phyloP scores from a whole-genome alignment of 2,888 invertebrate genomes.

The Apomyelois bistriatella region DNA sequence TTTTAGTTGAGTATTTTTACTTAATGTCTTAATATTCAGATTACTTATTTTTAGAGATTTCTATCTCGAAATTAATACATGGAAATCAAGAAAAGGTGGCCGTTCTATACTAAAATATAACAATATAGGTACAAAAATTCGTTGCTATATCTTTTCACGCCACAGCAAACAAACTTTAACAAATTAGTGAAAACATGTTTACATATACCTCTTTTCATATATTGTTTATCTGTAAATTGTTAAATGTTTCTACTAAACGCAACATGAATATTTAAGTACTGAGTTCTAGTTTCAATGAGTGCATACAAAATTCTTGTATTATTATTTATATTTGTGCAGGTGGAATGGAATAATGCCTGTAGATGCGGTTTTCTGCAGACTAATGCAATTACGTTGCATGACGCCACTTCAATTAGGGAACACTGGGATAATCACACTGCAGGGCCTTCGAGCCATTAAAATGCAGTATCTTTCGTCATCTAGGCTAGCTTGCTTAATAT shows the following conservation, averaged over 20 bases:
- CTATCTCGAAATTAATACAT: no score
- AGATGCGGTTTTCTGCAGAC: slow-evolving; percentile 9
- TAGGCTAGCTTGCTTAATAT: neutral
- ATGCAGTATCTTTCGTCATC: slow-evolving; percentile 25
- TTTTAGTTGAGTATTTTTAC: no score
- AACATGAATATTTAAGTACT: neutral
- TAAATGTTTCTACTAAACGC: neutral
- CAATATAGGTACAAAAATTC: no score
- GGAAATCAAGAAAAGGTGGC: no score
- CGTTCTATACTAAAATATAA: no score
- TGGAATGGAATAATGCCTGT: slow-evolving; percentile 6
- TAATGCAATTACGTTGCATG: slow-evolving; percentile 30
- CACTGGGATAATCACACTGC: slow-evolving; percentile 31
- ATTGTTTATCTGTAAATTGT: neutral
- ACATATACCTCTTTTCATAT: neutral
- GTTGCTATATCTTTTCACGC: no score
- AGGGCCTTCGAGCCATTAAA: slow-evolving; percentile 32
- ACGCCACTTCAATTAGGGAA: slow-evolving; percentile 36
- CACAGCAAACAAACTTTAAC: neutral
- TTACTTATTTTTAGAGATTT: no score
- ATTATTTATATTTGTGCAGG: slow-evolving; percentile 10
- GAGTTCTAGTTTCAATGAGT: neutral
- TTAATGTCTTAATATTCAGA: no score
- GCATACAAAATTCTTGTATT: neutral
- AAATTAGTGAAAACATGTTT: neutral